Base-by-base conservation (phyloP, 2,797 vertebrate genomes). In the Limosa lapponica region DNA sequence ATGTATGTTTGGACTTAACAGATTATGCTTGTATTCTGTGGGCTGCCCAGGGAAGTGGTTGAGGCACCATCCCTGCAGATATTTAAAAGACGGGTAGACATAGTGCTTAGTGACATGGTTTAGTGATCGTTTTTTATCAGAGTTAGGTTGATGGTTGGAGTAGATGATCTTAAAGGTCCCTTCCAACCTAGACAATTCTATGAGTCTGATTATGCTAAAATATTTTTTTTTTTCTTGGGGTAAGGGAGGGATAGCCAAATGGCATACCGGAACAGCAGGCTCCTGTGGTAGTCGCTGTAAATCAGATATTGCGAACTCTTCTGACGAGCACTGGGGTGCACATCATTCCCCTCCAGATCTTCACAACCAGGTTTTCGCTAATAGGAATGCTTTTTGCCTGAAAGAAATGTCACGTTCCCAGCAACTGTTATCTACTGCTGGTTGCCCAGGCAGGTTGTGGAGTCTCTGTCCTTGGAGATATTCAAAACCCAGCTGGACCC, bases 301-400 rank as follows among this genome's bases (percentile, higher is more conserved):
- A 27, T 28, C 24, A 0, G 7, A 14, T 22, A 6, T 23, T 4
- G 25, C 34, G 14, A n/a, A 20, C 43, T 64, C 16, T 67, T 71
- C 46, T 5, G 4, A 5, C 11, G 27, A 43, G n/a, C 13, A 9
- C 25, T 46, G 55, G 11, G 25, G 5, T 59, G 10, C 4, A 1
- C 0, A 0, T 49, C 6, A 11, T 25, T 64, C 43, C 9, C 6
- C 14, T 72, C 37, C 52, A 8, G 34, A 27, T 28, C 15, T 8
- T 77, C n/a, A 13, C 27, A 51, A 6, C 8, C 4, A 22, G 17
- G 11, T 9, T 59, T 89, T 78, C 74, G 22, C 39, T 20, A 6
- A 13, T 2, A 41, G 36, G 51, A 17, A 8, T 65, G 11, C 17
- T 25, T 36, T 62, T 48, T 58, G n/a, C 16, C 32, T 28, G 8